Evolutionary conservation across 2,113 vertebrate species (phyloP), one percentile per base, ranked within the genome.

Genomic region (Apteryx owenii): DNA sequence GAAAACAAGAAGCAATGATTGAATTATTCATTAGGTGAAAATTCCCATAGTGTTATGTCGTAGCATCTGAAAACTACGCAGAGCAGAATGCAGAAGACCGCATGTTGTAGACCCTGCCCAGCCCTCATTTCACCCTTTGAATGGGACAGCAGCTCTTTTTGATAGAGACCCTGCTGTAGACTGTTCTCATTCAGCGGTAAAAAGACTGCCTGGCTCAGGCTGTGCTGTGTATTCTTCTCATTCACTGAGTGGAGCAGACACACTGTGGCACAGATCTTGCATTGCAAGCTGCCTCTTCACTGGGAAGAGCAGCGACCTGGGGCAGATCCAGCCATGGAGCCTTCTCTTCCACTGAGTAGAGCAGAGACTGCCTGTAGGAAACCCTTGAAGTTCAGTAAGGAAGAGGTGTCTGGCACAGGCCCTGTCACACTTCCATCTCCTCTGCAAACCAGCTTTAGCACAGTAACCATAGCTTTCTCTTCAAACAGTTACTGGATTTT

Each of bases 1-100:
- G 31, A 77, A 69, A 51, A 40, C 48, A 48, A 73, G 21, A 50
- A 92, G 61, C 38, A 48, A 4, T 9, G 18, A 65, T 66, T 28
- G 72, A 70, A 53, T 66, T 90, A 50, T 16, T 38, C 5, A 5
- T 70, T 6, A 81, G 60, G 68, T 75, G 69, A 72, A 40, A 84
- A 54, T 18, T 54, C 22, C 0, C 0, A 9, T 80, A 84, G 18
- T 9, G 22, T 44, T 88, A 11, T 18, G 15, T 75, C 2, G 2
- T 38, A 78, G 58, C 46, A 68, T 33, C 68, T 88, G 58, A 56
- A 82, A 83, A 29, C 76, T 2, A 16, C 7, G 58, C 38, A 13
- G 86, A 86, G 33, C 23, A 48, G 79, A 71, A 50, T 51, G 28
- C 68, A 58, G 54, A 44, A 46, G 25, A 10, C 18, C 18, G n/a